Base-by-base conservation (phyloP, 2,888 invertebrate genomes). In the Hyalella azteca region DNA sequence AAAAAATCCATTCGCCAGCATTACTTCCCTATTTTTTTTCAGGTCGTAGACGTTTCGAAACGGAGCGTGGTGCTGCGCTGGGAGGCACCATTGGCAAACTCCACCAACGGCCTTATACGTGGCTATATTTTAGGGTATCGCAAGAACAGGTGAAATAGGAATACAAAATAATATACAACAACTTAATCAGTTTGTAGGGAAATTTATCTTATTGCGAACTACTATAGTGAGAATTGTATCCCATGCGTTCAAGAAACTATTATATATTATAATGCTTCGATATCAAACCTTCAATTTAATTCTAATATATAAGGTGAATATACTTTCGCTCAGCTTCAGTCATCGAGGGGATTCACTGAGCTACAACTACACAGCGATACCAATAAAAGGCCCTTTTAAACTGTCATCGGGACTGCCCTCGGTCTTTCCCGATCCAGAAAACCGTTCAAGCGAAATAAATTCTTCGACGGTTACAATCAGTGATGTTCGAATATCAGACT, bases 101-200 rank as follows among this genome's bases (percentile, higher is more conserved):
- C 79, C 26, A 82, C 79, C 54, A 81, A 84, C 49, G 84, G 82
- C 3, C 60, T 48, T n/a, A 77, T 84, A 36, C 77, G 75, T 11
- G 82, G 84, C 3, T 84, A 84, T 75, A 78, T 81, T 73, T 73
- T 83, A 32, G 83, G 83, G n/a, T 79, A 76, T 32, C 81, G 81
- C 36, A 78, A 79, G 29, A 73, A 73, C 73, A 73, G 73, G 73
- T 73, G n/a, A n/a, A n/a, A n/a, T n/a, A n/a, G n/a, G n/a, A n/a
- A n/a, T n/a, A n/a, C n/a, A n/a, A n/a, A n/a, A n/a, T n/a, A n/a
- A n/a, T n/a, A n/a, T n/a, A n/a, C n/a, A n/a, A n/a, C n/a, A n/a
- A n/a, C n/a, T n/a, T n/a, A n/a, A n/a, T n/a, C n/a, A n/a, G n/a
- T n/a, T n/a, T n/a, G n/a, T n/a, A n/a, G n/a, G n/a, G n/a, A n/a